Evolutionary conservation across 2,797 vertebrate species (phyloP), one percentile per base, ranked within the genome.

Genomic region (Remorina albescens): DNA sequence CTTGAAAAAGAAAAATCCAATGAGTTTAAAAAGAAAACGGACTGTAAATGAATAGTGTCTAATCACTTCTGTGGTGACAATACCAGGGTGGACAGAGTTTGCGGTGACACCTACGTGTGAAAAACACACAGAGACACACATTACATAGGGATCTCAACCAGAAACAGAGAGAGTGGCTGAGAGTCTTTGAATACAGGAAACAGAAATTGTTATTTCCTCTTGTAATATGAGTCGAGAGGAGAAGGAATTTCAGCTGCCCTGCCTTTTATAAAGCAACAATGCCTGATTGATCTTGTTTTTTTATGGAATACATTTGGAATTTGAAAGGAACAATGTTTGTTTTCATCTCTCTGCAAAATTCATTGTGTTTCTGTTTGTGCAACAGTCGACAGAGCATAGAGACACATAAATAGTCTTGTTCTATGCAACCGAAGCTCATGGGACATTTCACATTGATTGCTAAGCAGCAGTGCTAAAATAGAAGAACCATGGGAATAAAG

Each of bases 1-100:
- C 96, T 95, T 96, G 64, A 96, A 95, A n/a, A 97, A 83, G 86
- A 97, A 96, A 76, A 94, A 65, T n/a, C 94, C 93, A 1, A 91
- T 1, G 15, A 96, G 0, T 23, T 26, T n/a, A 82, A 96, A 96
- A 62, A 95, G 1, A 0, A 23, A 32, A 36, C 89, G 92, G 0
- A 82, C 0, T 0, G 46, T 0, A 11, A 88, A 62, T n/a, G 84
- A 4, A 49, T 92, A 95, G 58, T 95, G 54, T 56, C 92, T 92
- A 93, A 96, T 83, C 77, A 98, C 94, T 1, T 84, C 66, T 0
- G 96, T 97, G 90, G 84, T 83, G 54, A 96, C 95, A 2, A 96
- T 0, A 0, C 97, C 96, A 0, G 97, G 96, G 61, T 94, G 94
- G 59, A 96, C 78, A 0, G 93, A 94, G 30, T 96, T 98, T 74